Percentiles rank a stretch among this genome's conserved stretches.
phyloP scores from a whole-genome alignment of 2,888 invertebrate genomes.

The Synergus umbraculus region DNA sequence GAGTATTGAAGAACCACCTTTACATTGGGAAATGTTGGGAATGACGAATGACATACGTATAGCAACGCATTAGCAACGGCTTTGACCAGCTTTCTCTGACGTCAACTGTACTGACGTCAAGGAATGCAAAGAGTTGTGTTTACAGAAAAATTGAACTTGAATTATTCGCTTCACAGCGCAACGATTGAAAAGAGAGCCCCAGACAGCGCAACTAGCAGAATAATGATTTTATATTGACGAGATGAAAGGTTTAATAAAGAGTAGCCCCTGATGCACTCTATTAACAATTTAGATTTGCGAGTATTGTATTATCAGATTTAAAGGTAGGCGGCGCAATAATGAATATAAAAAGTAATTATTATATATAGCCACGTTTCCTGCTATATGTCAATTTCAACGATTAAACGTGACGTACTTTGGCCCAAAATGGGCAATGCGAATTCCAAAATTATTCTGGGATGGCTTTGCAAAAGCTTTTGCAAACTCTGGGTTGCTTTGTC shows the following conservation, averaged over 20 bases:
- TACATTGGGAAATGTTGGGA: conserved; percentile 57
- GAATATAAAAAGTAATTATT: not conserved
- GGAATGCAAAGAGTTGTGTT: conserved; percentile 63
- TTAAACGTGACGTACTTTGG: conserved; percentile 1
- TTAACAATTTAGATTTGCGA: conserved; percentile 1
- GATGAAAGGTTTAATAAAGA: conserved; percentile 9
- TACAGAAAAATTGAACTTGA: conserved; percentile 66
- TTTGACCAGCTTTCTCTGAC: conserved; percentile 57
- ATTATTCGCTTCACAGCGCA: conserved; percentile 48
- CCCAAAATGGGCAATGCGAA: too few relatives aligned
- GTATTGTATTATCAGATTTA: not conserved
- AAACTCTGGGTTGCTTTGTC: too few relatives aligned
- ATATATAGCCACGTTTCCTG: too few relatives aligned
- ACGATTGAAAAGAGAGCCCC: conserved; percentile 14
- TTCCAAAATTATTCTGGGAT: too few relatives aligned
- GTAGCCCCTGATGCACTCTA: not conserved
- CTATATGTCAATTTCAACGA: not conserved
- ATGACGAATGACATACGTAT: conserved; percentile 58
- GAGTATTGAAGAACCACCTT: conserved; percentile 19
- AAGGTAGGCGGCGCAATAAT: not conserved
- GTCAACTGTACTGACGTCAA: conserved; percentile 70
- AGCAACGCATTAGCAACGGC: conserved; percentile 47
- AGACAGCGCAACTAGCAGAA: conserved; percentile 17
- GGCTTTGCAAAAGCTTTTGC: too few relatives aligned
- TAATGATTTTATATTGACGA: conserved; percentile 28